Evolutionary conservation across 1,140 invertebrate species (phyloP), one percentile per base, ranked within the genome.

Genomic region (Cydia pomonella): DNA sequence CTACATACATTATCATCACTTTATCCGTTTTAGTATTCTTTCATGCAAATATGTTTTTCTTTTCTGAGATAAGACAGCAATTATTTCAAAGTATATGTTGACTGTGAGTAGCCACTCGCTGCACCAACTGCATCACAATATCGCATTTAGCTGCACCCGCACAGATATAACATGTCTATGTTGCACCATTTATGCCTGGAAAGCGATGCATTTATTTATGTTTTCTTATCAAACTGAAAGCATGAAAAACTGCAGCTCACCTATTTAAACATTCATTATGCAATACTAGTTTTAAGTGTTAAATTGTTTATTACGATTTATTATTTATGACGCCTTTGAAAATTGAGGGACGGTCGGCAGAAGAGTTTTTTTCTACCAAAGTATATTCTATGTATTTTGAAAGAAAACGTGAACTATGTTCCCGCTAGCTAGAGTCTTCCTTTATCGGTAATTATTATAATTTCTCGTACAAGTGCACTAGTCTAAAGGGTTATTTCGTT

Each of bases 261-360:
- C 89, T 81, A 81, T 89, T 85, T 89, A 80, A 86, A 85, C 73
- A 82, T 84, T 86, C 87, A 87, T 89, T 93, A 93, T 92, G 92
- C 92, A 93, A 93, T 93, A 93, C 87, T 93, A 93, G 92, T 79
- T 87, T 76, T 93, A 93, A 93, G 91, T 93, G 91, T 93, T 93
- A 90, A 88, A 89, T 92, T 92, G 86, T 91, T 93, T 92, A 77
- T 90, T 92, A 90, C 87, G 83, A 87, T 87, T 88, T 90, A 66
- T 76, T 62, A 90, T 91, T 91, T 90, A 90, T 91, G 82, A 79
- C 77, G 75, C 82, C 76, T 80, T 53, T 83, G 75, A 75, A 85
- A 82, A 78, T 83, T 77, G 77, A 80, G 73, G 29, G 33, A 69
- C 64, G 64, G 44, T 27, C 72, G 71, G 47, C 27, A 73, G 73